Conservation (phyloP, 2,888 invertebrate species). For the Ceramica pisi region DNA sequence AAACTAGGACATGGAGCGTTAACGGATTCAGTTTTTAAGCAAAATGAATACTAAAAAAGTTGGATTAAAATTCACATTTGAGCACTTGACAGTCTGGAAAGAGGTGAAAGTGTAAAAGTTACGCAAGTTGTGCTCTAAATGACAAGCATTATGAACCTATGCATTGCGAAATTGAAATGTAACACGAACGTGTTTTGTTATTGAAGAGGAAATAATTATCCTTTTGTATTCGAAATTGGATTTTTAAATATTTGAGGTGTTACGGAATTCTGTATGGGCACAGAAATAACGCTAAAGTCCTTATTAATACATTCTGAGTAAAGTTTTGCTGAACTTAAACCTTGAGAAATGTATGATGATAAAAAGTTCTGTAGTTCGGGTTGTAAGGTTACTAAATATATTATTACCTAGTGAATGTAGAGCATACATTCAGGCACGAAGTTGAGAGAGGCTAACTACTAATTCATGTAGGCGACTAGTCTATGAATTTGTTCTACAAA, state of each 20-base stretch:
- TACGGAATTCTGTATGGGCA: too few species aligned
- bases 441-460: conserved; percentile 1
- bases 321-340: too few species aligned
- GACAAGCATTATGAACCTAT: conserved; percentile 38
- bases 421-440: not conserved
- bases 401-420: too few species aligned
- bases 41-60: not conserved
- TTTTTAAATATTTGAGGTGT: too few species aligned
- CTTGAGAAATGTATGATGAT: not conserved
- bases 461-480: conserved; percentile 10
- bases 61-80: conserved; percentile 12
- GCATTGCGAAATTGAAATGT: conserved; percentile 29
- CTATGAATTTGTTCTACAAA: conserved; percentile 19
- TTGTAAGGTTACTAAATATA: not conserved
- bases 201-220: conserved; percentile 14
- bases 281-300: too few species aligned
- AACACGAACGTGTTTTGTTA: not conserved
- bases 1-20: not conserved
- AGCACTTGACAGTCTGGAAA: conserved; percentile 31
- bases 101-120: conserved; percentile 44
- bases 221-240: not conserved
- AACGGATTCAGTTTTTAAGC: not conserved
- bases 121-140: conserved; percentile 30
- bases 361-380: too few species aligned
- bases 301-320: too few species aligned